Evolutionary conservation across 1,140 invertebrate genomes (phyloP).

Genomic region (Drusus annulatus): DNA sequence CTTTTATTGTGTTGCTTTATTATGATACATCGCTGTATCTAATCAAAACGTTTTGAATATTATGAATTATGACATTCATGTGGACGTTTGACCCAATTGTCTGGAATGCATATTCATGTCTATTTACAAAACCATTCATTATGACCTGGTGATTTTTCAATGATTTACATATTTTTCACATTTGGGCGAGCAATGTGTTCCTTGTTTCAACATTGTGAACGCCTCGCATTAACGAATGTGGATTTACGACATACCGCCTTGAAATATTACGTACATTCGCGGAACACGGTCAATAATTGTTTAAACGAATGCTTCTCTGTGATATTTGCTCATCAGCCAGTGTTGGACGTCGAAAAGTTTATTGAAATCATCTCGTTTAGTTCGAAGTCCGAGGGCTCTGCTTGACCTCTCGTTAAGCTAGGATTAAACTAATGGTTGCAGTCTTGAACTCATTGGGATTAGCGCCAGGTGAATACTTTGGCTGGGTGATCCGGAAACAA

Average conservation of each 20-base stretch:
- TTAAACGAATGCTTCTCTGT: too few species aligned
- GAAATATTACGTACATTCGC: too few species aligned
- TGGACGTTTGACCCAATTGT: constrained; percentile 12
- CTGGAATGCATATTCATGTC: constrained; percentile 18
- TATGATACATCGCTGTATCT: background rate
- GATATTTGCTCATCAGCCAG: too few species aligned
- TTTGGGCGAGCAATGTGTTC: background rate
- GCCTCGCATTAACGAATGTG: background rate
- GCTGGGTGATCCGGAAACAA: too few species aligned
- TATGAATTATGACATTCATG: background rate
- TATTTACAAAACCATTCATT: background rate
- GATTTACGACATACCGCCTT: background rate
- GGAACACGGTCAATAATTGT: too few species aligned
- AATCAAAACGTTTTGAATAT: background rate
- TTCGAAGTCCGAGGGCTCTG: too few species aligned
- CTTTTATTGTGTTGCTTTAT: background rate
- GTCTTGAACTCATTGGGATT: too few species aligned
- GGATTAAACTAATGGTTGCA: too few species aligned
- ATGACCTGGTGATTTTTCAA: constrained; percentile 3
- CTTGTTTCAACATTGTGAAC: background rate
- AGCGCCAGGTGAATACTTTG: too few species aligned
- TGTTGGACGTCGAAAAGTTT: too few species aligned
- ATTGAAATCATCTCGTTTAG: too few species aligned
- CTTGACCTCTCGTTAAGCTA: too few species aligned
- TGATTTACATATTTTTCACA: constrained; percentile 6